Percentiles rank a stretch among this genome's conserved stretches.
Evolutionary conservation across 1,140 invertebrate genomes (phyloP).

Genomic region (Neodiprion pinetum): DNA sequence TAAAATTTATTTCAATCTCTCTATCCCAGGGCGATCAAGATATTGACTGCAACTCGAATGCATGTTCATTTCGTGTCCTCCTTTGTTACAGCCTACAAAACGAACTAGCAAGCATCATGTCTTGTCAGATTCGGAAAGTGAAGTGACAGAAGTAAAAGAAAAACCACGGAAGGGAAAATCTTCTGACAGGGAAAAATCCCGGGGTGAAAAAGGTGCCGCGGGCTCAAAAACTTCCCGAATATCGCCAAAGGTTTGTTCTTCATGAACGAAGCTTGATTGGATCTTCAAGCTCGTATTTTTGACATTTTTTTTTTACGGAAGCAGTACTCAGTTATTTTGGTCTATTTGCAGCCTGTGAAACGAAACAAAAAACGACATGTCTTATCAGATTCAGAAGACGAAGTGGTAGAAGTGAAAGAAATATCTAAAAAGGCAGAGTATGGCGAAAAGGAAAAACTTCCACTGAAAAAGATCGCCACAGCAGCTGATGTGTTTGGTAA

Average conservation of each 20-base stretch:
- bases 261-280: background rate
- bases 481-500: slow-evolving; percentile 55
- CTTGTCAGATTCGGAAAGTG: slow-evolving; percentile 1
- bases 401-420: slow-evolving; percentile 28
- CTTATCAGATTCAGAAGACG: slow-evolving; percentile 55
- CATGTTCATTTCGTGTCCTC: background rate
- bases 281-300: background rate
- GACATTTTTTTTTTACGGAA: background rate
- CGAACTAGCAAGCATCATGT: background rate
- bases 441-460: slow-evolving; percentile 20
- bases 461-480: slow-evolving; percentile 34
- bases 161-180: background rate
- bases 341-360: slow-evolving; percentile 23
- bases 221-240: background rate
- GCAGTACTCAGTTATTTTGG: slow-evolving; percentile 10
- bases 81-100: background rate
- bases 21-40: slow-evolving; percentile 18
- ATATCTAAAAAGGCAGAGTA: slow-evolving; percentile 26
- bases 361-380: slow-evolving; percentile 37
- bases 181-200: background rate
- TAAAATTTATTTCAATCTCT: slow-evolving; percentile 21
- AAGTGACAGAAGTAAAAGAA: background rate
- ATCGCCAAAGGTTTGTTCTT: background rate
- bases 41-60: background rate
- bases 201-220: background rate